A percentile compares a stretch with the other conserved stretches of the same genome.
These are phyloP conservation scores for Megalops atlanticus DNA, from an alignment of 2,113 vertebrate species.

Conservation along the genomic window DNA sequence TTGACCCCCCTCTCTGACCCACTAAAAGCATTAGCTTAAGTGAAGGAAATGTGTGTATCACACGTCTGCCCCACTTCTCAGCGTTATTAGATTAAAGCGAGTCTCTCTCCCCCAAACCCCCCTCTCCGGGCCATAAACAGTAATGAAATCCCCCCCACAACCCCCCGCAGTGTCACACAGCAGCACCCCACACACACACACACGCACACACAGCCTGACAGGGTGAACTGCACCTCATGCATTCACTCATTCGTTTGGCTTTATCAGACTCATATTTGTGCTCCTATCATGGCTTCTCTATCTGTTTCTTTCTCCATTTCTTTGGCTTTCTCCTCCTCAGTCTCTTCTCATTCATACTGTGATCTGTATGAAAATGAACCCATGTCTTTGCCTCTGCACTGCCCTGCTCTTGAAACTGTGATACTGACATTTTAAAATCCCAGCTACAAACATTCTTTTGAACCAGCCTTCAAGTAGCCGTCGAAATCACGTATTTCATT, in stretches of 20 bases:
- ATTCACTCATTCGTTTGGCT: background rate
- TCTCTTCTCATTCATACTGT: background rate
- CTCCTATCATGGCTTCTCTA: background rate
- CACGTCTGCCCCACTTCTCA: slow-evolving; percentile 40
- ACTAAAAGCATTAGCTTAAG: background rate
- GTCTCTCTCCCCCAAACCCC: too few species aligned
- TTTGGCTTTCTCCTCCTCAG: background rate
- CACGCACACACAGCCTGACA: too few species aligned
- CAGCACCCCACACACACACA: too few species aligned
- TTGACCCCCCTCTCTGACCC: background rate
- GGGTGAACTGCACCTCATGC: too few species aligned
- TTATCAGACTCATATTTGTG: background rate
- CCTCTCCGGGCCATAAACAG: slow-evolving; percentile 6
- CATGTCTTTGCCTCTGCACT: background rate
- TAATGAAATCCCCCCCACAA: slow-evolving; percentile 37
- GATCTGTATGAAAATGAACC: background rate
- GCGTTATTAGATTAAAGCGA: slow-evolving; percentile 51
- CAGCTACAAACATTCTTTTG: too few species aligned
- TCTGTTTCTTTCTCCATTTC: background rate
- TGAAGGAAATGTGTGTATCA: background rate
- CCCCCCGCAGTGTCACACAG: too few species aligned
- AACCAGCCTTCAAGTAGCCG: too few species aligned
- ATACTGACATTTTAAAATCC: too few species aligned
- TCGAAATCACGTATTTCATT: too few species aligned
- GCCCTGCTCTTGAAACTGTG: too few species aligned